A percentile compares a stretch with the other conserved stretches of the same genome.
phyloP scores from a whole-genome alignment of 2,113 vertebrate species.

The Caloenas nicobarica region DNA sequence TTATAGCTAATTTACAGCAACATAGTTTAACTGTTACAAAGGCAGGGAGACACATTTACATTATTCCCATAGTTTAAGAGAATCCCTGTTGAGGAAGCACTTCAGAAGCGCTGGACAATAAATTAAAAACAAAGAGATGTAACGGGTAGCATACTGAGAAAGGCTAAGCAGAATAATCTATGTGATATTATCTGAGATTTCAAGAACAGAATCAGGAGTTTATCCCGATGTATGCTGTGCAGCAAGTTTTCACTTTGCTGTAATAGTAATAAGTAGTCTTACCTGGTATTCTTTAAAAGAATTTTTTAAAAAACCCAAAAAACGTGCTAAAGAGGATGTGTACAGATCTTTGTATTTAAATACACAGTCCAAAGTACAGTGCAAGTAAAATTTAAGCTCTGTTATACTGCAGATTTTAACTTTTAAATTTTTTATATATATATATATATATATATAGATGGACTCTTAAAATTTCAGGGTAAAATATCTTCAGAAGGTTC shows the following conservation, averaged over 20 bases:
- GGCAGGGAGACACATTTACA: not conserved
- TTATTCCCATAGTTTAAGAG: not conserved
- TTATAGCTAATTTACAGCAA: slow-evolving; percentile 38
- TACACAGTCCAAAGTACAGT: not conserved
- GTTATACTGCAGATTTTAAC: not conserved
- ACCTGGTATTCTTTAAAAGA: not conserved
- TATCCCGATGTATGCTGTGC: not conserved
- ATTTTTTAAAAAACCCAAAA: not conserved
- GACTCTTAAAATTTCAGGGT: not conserved
- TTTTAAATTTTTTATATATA: not conserved
- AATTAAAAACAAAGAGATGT: slow-evolving; percentile 52
- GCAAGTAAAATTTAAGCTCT: not conserved
- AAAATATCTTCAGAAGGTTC: not conserved
- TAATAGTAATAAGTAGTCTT: not conserved
- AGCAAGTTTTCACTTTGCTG: not conserved
- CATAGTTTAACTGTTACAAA: not conserved
- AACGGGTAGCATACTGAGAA: not conserved
- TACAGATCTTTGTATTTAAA: not conserved
- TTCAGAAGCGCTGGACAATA: slow-evolving; percentile 18
- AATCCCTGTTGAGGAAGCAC: slow-evolving; percentile 19
- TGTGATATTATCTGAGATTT: not conserved
- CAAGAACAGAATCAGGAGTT: not conserved
- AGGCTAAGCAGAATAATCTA: slow-evolving; percentile 35
- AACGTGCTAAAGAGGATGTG: not conserved
- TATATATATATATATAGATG: not conserved